Evolutionary conservation across 2,113 vertebrate genomes (phyloP).

Genomic region (Stegostoma tigrinum): DNA sequence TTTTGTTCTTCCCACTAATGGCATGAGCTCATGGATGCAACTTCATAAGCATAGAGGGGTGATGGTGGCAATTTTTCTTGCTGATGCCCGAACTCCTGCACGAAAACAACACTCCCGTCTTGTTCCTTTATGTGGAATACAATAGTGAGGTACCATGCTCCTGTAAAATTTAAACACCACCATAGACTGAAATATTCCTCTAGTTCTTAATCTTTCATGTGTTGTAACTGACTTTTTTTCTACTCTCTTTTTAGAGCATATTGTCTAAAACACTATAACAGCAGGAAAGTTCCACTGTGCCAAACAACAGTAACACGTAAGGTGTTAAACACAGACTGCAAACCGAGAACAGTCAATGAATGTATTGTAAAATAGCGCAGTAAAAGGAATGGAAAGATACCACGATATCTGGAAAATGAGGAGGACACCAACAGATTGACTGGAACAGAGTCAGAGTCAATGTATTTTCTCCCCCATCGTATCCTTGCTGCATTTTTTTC

Average conservation of each 20-base stretch:
- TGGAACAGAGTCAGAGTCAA: too few species aligned
- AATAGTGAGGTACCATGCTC: background rate
- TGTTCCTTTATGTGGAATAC: background rate
- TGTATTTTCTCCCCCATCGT: conserved; percentile 21
- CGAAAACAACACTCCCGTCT: too few species aligned
- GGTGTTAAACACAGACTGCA: conserved; percentile 24
- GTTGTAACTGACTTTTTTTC: background rate
- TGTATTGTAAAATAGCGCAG: conserved; percentile 13
- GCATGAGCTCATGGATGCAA: too few species aligned
- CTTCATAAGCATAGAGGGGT: too few species aligned
- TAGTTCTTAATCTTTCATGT: background rate
- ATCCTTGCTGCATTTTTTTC: conserved; percentile 10
- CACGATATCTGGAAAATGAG: background rate
- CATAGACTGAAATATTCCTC: background rate
- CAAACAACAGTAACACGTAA: conserved; percentile 3
- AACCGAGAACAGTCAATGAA: conserved; percentile 16
- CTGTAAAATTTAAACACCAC: background rate
- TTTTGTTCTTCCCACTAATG: too few species aligned
- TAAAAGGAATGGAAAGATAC: background rate
- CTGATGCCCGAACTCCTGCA: too few species aligned
- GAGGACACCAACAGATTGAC: conserved; percentile 6
- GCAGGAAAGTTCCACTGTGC: conserved; percentile 17
- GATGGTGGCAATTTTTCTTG: too few species aligned
- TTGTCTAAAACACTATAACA: conserved; percentile 23
- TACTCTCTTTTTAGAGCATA: background rate